Percentiles rank a stretch among this genome's conserved stretches.
Evolutionary conservation across 2,888 invertebrate genomes (phyloP).

Genomic region (Parnassius orleans): DNA sequence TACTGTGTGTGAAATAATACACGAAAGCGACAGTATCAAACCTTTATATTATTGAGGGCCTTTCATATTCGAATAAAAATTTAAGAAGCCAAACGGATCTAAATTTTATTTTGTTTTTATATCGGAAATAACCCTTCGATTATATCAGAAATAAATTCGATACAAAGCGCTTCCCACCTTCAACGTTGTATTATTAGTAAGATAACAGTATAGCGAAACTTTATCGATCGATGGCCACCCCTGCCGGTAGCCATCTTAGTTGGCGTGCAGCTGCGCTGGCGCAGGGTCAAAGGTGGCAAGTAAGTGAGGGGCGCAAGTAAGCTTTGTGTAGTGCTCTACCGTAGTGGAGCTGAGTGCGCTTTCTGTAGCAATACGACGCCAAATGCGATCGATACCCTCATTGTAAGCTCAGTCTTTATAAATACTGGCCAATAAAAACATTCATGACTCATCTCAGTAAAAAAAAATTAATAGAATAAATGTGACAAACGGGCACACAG

Average conservation of each 20-base stretch:
- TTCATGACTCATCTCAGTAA: background rate
- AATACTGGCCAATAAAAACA: background rate
- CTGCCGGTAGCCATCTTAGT: constrained; percentile 62
- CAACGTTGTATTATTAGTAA: constrained; percentile 26
- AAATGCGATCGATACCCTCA: constrained; percentile 51
- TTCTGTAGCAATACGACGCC: constrained; percentile 59
- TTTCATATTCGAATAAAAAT: too few species aligned
- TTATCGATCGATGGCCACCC: constrained; percentile 70
- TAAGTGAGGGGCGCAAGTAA: constrained; percentile 54
- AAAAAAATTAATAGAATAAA: too few species aligned
- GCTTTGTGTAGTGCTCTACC: constrained; percentile 53
- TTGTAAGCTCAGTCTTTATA: background rate
- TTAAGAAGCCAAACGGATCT: too few species aligned
- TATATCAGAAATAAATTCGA: background rate
- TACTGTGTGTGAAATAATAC: too few species aligned
- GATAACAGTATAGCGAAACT: constrained; percentile 31
- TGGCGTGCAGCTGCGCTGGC: constrained; percentile 67
- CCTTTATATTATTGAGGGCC: too few species aligned
- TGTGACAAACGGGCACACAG: too few species aligned
- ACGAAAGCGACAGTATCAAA: too few species aligned
- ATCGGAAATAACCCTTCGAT: too few species aligned
- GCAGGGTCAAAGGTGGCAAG: constrained; percentile 72
- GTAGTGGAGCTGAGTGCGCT: constrained; percentile 59
- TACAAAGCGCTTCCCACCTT: constrained; percentile 9
- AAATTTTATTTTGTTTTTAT: too few species aligned